These are phyloP conservation scores for Haliclona indistincta DNA, from an alignment of 37 sponge, comb jelly and placozoan genomes.

Conservation along the genomic window DNA sequence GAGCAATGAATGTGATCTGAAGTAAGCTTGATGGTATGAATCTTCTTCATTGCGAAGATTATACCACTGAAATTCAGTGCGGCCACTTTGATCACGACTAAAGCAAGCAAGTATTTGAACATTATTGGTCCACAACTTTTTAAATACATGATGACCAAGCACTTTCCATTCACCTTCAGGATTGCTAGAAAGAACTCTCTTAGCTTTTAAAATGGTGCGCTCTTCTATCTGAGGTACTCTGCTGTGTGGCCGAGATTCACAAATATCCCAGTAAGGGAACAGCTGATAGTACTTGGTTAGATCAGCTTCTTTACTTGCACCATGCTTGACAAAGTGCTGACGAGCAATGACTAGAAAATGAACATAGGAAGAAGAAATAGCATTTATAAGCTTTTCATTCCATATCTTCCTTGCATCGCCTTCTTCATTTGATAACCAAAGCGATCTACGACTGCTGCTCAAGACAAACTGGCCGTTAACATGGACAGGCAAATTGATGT, in stretches of 20 bases:
- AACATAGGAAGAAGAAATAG: constrained; percentile 62
- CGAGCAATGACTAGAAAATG: constrained; percentile 19
- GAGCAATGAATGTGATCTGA: neutral
- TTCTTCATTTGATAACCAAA: constrained; percentile 23
- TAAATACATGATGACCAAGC: neutral
- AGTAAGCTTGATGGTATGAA: neutral
- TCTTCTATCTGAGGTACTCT: no score
- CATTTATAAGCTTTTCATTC: constrained; percentile 55
- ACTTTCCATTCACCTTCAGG: neutral
- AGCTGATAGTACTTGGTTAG: constrained; percentile 25
- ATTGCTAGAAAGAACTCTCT: neutral
- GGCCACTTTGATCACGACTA: neutral
- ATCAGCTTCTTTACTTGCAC: neutral
- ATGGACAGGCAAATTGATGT: constrained; percentile 40
- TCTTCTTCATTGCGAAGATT: neutral
- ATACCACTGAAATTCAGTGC: neutral
- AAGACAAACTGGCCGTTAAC: constrained; percentile 47
- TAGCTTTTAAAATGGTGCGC: no score
- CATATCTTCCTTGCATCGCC: constrained; percentile 39
- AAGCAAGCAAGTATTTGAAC: neutral
- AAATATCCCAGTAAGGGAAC: constrained; percentile 20
- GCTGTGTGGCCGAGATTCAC: neutral
- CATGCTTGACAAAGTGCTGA: neutral
- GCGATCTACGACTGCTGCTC: constrained; percentile 4
- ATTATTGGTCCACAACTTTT: neutral